Conservation (phyloP, 2,888 invertebrate species). For the Sarcophaga rosellei region DNA sequence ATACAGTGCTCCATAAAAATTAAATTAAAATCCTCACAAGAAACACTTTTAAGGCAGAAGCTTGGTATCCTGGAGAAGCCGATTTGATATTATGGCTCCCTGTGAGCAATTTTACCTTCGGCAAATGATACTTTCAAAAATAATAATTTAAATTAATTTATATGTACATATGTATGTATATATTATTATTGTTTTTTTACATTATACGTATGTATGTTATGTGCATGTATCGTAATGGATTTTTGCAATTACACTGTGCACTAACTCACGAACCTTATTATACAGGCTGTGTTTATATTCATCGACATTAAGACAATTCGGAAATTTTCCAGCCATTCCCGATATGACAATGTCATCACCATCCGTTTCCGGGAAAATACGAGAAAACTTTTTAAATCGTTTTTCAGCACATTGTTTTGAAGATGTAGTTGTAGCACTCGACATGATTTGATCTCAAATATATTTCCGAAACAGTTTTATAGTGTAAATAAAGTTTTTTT, state of each 20-base stretch:
- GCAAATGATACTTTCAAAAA: neutral
- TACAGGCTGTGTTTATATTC: conserved; percentile 85
- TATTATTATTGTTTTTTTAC: too few species aligned
- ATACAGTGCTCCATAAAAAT: too few species aligned
- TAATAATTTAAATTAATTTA: neutral
- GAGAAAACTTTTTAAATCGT: conserved; percentile 75
- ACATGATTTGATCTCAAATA: conserved; percentile 28
- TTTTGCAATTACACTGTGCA: too few species aligned
- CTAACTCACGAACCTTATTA: conserved; percentile 81
- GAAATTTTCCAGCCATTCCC: conserved; percentile 85
- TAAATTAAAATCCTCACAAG: too few species aligned
- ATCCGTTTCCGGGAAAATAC: conserved; percentile 77
- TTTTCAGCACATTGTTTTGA: conserved; percentile 52
- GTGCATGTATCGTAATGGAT: too few species aligned
- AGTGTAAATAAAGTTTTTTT: neutral
- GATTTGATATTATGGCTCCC: too few species aligned
- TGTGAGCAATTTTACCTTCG: too few species aligned
- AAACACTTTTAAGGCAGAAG: too few species aligned
- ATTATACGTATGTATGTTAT: too few species aligned
- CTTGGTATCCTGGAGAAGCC: too few species aligned
- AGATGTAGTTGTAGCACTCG: conserved; percentile 25
- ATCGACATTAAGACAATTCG: conserved; percentile 84
- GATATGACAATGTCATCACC: conserved; percentile 84
- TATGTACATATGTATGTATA: neutral
- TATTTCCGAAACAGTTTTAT: neutral